Conservation (phyloP, 2,113 vertebrate genomes). For the Scytalopus superciliaris region DNA sequence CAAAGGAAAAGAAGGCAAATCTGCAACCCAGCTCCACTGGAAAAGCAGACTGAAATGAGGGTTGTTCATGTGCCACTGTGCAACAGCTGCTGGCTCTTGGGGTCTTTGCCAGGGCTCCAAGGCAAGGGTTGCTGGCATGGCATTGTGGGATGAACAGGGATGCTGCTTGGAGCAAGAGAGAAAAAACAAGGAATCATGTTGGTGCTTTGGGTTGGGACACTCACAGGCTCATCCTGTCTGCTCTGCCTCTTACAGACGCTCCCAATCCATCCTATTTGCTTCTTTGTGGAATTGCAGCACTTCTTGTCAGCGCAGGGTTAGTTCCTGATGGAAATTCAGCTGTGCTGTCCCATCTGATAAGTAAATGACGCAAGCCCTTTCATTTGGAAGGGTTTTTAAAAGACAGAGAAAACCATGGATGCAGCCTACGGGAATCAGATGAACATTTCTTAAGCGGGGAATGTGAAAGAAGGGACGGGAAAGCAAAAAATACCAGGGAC, state of each 20-base stretch:
- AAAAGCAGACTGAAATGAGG: neutral
- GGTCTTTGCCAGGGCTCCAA: neutral
- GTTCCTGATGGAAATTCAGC: neutral
- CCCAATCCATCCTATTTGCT: accelerated
- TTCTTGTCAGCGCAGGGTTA: accelerated
- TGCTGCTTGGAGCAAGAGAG: neutral
- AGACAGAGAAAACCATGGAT: neutral
- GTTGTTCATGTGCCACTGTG: neutral
- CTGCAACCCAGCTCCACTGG: neutral
- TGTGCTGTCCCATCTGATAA: neutral
- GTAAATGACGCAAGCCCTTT: neutral
- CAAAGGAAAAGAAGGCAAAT: neutral
- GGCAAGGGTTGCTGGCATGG: accelerated
- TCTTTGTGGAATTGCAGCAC: accelerated
- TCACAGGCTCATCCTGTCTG: accelerated
- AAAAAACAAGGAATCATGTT: accelerated
- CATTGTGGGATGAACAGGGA: accelerated
- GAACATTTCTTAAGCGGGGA: neutral
- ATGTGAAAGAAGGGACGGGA: neutral
- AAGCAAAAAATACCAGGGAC: neutral
- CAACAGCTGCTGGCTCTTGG: neutral
- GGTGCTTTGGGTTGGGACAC: neutral
- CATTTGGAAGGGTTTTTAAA: neutral
- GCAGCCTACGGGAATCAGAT: neutral
- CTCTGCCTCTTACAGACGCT: neutral